Evolutionary conservation across 2,113 vertebrate genomes (phyloP), one percentile per base, ranked within the genome.

Genomic region (Emydura subglobosa): DNA sequence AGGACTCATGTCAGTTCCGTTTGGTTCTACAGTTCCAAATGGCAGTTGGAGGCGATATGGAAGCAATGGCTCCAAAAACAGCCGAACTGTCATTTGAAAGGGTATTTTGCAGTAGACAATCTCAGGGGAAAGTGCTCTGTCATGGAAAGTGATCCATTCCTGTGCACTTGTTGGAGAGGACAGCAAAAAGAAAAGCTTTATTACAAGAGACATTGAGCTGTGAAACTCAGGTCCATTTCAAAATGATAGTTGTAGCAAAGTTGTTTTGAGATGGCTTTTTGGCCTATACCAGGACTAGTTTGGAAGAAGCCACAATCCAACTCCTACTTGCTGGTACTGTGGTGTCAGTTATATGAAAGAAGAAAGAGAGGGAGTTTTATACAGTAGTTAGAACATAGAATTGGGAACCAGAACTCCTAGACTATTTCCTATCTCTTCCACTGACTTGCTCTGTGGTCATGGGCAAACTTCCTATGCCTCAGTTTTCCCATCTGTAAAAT

Each of bases 261-360:
- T 88, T n/a, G 50, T 59, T 92, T 95, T 88, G 42, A 91, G 86
- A 50, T 65, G 59, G 11, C 42, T 27, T 5, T 85, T 94, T 92
- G 49, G 54, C 68, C 93, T 91, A 61, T 31, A 13, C 5, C 49
- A 59, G 44, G 5, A 29, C 79, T 86, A 79, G 74, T 89, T 93
- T n/a, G 72, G 85, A 88, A 76, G 87, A 86, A 83, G 79, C 88
- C 55, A 79, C n/a, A 89, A 3, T 55, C 21, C 39, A 57, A 47
- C 21, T 34, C 76, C 0, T 50, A 91, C 34, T 83, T 90, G 61
- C 61, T 94, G 49, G 65, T 72, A 68, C n/a, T 39, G 34, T 72
- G 65, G 19, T 3, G 17, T 39, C 34, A 72, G 17, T 93, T 89
- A 24, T 0, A 2, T 44, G 42, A 83, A 79, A 76, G 19, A 42